A percentile compares a stretch with the other conserved stretches of the same genome.
These are phyloP conservation scores for Araneus ventricosus DNA, from an alignment of 1,140 invertebrate genomes.

Conservation along the genomic window DNA sequence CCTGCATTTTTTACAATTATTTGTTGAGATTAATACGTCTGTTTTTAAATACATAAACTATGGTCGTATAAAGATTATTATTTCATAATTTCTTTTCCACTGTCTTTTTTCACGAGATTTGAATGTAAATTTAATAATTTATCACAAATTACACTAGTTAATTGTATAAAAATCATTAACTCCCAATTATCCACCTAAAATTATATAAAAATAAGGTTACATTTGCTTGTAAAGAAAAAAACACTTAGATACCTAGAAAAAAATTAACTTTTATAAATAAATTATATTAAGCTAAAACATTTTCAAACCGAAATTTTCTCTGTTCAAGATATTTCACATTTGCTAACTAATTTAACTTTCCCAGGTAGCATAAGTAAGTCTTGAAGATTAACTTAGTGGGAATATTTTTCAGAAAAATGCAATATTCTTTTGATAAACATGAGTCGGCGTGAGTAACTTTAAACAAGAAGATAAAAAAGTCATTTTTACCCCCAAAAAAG, in stretches of 20 bases:
- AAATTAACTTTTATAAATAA: not conserved
- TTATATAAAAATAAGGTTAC: too few relatives aligned
- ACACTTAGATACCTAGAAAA: not conserved
- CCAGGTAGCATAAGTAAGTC: not conserved
- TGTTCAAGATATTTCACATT: not conserved
- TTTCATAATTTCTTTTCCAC: too few relatives aligned
- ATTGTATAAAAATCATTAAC: too few relatives aligned
- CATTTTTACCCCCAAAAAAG: conserved; percentile 16
- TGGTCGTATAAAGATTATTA: too few relatives aligned
- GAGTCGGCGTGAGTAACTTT: not conserved
- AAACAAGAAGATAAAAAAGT: not conserved
- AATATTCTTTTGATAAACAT: conserved; percentile 24
- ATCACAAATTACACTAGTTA: too few relatives aligned
- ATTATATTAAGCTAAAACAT: not conserved
- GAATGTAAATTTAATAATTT: too few relatives aligned
- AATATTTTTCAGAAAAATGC: not conserved
- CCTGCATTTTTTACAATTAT: too few relatives aligned
- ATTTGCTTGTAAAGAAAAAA: too few relatives aligned
- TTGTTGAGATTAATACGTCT: too few relatives aligned
- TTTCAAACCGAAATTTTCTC: not conserved
- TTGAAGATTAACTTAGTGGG: not conserved
- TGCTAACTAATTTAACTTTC: not conserved
- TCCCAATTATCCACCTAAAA: too few relatives aligned
- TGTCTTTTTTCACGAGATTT: too few relatives aligned
- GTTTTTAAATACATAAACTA: too few relatives aligned